These are phyloP conservation scores for Drosophila burlai DNA, from an alignment of 1,140 invertebrate species.

Conservation along the genomic window DNA sequence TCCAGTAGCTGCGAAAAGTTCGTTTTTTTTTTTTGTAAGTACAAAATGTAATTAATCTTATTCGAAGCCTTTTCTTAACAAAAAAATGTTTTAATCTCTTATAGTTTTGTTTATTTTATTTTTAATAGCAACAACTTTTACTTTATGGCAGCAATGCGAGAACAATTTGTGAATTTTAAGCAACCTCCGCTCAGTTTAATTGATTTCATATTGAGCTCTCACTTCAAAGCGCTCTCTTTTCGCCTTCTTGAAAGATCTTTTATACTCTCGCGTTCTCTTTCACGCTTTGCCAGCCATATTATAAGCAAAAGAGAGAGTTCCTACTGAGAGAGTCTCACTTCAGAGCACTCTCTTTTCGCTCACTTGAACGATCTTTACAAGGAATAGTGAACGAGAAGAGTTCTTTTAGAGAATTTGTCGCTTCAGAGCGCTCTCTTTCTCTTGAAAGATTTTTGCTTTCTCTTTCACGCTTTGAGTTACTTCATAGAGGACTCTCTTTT, in stretches of 20 bases:
- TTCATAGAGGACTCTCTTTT: not conserved
- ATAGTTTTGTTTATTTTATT: not conserved
- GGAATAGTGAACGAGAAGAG: not conserved
- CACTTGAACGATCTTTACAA: too few relatives aligned
- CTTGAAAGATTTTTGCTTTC: not conserved
- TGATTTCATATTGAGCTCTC: not conserved
- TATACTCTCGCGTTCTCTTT: too few relatives aligned
- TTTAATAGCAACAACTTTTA: not conserved
- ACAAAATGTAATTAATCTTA: not conserved
- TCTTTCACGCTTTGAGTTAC: too few relatives aligned
- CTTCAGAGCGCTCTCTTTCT: not conserved
- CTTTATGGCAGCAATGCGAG: not conserved
- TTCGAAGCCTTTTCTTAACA: not conserved
- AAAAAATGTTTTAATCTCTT: too few relatives aligned
- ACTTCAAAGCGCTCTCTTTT: too few relatives aligned
- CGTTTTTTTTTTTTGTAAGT: too few relatives aligned
- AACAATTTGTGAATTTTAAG: not conserved
- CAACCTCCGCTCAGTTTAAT: not conserved
- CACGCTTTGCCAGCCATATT: too few relatives aligned
- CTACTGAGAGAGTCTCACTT: too few relatives aligned
- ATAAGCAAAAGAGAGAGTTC: too few relatives aligned
- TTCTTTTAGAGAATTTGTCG: not conserved
- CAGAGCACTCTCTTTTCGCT: too few relatives aligned
- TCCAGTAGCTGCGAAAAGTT: not conserved
- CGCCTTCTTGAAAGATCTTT: too few relatives aligned